Evolutionary conservation across 1,140 invertebrate species (phyloP).

Genomic region (Drosophila azteca): DNA sequence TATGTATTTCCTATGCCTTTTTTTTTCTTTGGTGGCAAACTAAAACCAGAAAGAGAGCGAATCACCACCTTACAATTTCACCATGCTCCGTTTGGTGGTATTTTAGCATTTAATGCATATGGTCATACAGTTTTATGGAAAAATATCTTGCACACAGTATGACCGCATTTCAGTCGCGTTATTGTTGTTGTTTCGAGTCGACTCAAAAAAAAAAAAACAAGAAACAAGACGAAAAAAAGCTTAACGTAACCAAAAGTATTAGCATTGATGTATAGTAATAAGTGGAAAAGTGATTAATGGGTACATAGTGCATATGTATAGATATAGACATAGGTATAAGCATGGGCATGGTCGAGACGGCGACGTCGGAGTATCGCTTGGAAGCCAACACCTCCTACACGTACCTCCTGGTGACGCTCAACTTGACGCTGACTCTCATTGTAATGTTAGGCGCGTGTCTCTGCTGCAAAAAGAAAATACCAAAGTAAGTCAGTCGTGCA

Average conservation of each 20-base stretch:
- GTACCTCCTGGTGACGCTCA: constrained; percentile 66
- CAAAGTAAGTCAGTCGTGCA: constrained; percentile 72
- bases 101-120: too few species aligned
- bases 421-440: constrained; percentile 65
- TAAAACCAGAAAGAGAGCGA: too few species aligned
- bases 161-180: too few species aligned
- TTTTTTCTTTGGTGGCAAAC: too few species aligned
- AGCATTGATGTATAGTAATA: constrained; percentile 1
- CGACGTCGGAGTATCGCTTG: constrained; percentile 55
- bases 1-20: constrained; percentile 12
- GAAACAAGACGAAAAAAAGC: too few species aligned
- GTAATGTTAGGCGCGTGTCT: constrained; percentile 82
- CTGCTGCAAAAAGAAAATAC: constrained; percentile 78
- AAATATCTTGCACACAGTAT: too few species aligned
- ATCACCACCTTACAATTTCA: too few species aligned
- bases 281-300: constrained; percentile 27
- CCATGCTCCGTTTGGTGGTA: too few species aligned
- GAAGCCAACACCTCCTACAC: constrained; percentile 69
- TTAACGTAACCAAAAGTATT: constrained; percentile 4
- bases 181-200: too few species aligned
- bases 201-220: too few species aligned
- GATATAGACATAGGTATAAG: constrained; percentile 48
- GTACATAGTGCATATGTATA: constrained; percentile 63
- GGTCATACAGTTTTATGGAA: too few species aligned
- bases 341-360: constrained; percentile 64